Conservation (phyloP, 2,797 vertebrate genomes). For the Ctenochaetus hawaiiensis region DNA sequence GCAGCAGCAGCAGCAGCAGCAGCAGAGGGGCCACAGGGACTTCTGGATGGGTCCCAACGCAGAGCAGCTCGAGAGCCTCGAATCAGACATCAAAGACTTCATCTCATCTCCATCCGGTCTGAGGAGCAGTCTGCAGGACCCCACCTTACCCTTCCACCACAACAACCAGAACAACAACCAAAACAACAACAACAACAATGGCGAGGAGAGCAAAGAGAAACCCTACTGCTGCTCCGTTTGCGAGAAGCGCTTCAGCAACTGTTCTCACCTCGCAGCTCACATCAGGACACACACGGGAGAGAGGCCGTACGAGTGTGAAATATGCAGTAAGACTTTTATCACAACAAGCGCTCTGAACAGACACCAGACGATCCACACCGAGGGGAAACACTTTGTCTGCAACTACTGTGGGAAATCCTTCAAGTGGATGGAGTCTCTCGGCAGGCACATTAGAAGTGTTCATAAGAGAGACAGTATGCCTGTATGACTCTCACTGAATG, state of each 20-base stretch:
- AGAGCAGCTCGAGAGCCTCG: slow-evolving; percentile 66
- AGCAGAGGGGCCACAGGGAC: slow-evolving; percentile 56
- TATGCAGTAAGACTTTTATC: slow-evolving; percentile 80
- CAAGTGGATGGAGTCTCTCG: slow-evolving; percentile 83
- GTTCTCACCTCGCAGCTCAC: slow-evolving; percentile 80
- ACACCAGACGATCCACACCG: slow-evolving; percentile 82
- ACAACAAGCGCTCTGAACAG: slow-evolving; percentile 80
- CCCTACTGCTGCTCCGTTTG: slow-evolving; percentile 79
- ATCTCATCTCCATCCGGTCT: slow-evolving; percentile 62
- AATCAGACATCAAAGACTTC: slow-evolving; percentile 76
- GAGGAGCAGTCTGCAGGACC: slow-evolving; percentile 59
- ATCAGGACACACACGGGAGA: slow-evolving; percentile 83
- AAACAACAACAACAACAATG: slow-evolving; percentile 10
- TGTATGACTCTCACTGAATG: slow-evolving; percentile 25
- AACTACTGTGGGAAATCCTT: slow-evolving; percentile 77
- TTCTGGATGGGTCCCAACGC: slow-evolving; percentile 72
- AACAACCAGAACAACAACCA: slow-evolving; percentile 48
- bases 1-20: slow-evolving; percentile 57
- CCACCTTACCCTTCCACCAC: slow-evolving; percentile 66
- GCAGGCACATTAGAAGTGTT: slow-evolving; percentile 71
- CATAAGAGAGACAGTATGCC: slow-evolving; percentile 69
- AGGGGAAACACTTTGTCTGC: slow-evolving; percentile 79
- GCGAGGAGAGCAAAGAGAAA: slow-evolving; percentile 73
- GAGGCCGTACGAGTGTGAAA: slow-evolving; percentile 79
- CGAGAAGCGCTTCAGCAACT: slow-evolving; percentile 80